Conservation (phyloP, 2,113 vertebrate genomes). For the Platichthys stellatus region DNA sequence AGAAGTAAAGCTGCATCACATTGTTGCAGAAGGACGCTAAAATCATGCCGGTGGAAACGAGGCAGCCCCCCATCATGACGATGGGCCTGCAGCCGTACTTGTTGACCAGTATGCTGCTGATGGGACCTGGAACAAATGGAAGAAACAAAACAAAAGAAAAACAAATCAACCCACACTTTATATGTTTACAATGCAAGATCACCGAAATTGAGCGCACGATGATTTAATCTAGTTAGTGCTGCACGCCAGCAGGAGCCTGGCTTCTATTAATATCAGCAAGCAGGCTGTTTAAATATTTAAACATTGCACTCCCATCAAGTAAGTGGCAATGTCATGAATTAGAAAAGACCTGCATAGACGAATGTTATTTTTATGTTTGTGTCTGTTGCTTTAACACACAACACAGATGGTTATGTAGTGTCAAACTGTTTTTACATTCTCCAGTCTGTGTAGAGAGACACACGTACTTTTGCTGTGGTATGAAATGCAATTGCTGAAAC, state of each 20-base stretch:
- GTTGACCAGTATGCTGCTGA: slow-evolving; percentile 97
- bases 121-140: slow-evolving; percentile 83
- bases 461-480: neutral
- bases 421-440: neutral
- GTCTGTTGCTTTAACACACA: neutral
- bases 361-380: neutral
- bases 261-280: slow-evolving; percentile 55
- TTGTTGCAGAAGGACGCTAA: slow-evolving; percentile 90
- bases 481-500: neutral
- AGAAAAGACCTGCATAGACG: neutral
- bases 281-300: slow-evolving; percentile 29
- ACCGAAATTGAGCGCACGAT: slow-evolving; percentile 29
- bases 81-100: slow-evolving; percentile 93
- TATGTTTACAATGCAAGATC: slow-evolving; percentile 33
- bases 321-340: neutral
- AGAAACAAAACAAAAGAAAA: neutral
- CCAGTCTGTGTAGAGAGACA: neutral
- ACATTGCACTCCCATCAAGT: neutral
- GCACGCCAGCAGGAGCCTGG: slow-evolving; percentile 11
- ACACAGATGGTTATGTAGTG: neutral
- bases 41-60: slow-evolving; percentile 91
- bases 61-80: slow-evolving; percentile 90
- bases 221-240: slow-evolving; percentile 56
- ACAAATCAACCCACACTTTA: slow-evolving; percentile 1
- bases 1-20: slow-evolving; percentile 90